These are phyloP conservation scores for Neosilurus mollespiculum DNA, from an alignment of 2,797 vertebrate genomes.

Conservation along the genomic window DNA sequence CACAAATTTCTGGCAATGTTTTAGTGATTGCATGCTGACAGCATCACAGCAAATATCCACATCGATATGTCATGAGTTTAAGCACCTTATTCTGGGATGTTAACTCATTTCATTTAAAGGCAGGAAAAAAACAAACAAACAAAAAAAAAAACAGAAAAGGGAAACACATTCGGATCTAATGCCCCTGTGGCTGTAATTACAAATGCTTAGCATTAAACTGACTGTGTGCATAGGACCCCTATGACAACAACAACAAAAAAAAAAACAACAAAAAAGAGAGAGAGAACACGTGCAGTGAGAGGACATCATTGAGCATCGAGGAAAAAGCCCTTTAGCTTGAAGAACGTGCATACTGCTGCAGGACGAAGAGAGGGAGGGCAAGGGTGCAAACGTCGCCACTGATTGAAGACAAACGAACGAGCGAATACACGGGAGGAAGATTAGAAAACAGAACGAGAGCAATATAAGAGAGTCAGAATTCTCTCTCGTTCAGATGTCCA, in stretches of 20 bases:
- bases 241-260: constrained; percentile 9
- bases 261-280: neutral
- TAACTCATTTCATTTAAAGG: constrained; percentile 36
- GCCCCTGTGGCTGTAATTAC: constrained; percentile 32
- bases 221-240: constrained; percentile 33
- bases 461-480: constrained; percentile 14
- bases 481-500: constrained; percentile 81
- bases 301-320: constrained; percentile 21
- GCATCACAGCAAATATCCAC: neutral
- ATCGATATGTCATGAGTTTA: constrained; percentile 25
- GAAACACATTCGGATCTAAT: constrained; percentile 27
- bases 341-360: constrained; percentile 52
- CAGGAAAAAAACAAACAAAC: neutral
- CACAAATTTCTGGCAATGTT: constrained; percentile 1
- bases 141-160: neutral
- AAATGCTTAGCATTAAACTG: constrained; percentile 36
- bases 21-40: constrained; percentile 37
- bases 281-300: constrained; percentile 31
- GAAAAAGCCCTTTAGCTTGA: constrained; percentile 54
- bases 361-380: constrained; percentile 52
- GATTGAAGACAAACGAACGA: neutral
- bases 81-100: constrained; percentile 33
- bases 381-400: constrained; percentile 10
- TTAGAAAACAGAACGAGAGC: constrained; percentile 12
- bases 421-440: neutral